Percentiles rank a stretch among this genome's conserved stretches.
These are phyloP conservation scores for Varanus komodoensis DNA, from an alignment of 2,113 vertebrate genomes.

Conservation along the genomic window DNA sequence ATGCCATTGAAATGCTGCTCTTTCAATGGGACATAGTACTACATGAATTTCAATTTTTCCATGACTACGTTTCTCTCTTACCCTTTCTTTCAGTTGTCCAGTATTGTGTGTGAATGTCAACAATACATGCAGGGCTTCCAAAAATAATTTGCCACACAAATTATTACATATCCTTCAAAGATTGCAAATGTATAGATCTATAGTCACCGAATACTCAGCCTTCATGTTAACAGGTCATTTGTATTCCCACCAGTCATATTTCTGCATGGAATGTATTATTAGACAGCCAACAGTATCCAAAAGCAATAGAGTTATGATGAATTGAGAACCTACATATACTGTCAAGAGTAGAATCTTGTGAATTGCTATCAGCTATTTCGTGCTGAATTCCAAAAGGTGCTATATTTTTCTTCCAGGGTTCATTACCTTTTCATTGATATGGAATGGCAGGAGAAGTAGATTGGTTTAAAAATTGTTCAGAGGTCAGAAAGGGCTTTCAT, in stretches of 20 bases:
- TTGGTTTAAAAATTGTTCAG: constrained; percentile 41
- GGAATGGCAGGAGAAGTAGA: constrained; percentile 45
- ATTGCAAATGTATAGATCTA: neutral
- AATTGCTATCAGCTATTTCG: constrained; percentile 39
- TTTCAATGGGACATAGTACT: neutral
- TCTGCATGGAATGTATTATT: constrained; percentile 44
- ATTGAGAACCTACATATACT: constrained; percentile 27
- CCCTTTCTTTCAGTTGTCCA: neutral
- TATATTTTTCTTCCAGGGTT: constrained; percentile 19
- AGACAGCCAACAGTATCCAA: constrained; percentile 25
- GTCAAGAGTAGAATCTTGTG: constrained; percentile 17
- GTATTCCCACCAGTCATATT: constrained; percentile 30
- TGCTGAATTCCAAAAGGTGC: constrained; percentile 38
- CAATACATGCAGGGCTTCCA: neutral
- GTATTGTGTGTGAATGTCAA: neutral
- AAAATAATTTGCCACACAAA: neutral
- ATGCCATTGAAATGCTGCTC: neutral
- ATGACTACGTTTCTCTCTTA: neutral
- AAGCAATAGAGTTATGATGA: constrained; percentile 38
- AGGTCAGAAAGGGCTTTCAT: constrained; percentile 52
- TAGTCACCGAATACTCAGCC: neutral
- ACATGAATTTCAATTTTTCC: neutral
- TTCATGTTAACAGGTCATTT: constrained; percentile 4
- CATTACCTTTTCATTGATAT: constrained; percentile 44
- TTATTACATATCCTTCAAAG: neutral